Evolutionary conservation across 2,113 vertebrate species (phyloP).

Genomic region (Nyctibius bracteatus): DNA sequence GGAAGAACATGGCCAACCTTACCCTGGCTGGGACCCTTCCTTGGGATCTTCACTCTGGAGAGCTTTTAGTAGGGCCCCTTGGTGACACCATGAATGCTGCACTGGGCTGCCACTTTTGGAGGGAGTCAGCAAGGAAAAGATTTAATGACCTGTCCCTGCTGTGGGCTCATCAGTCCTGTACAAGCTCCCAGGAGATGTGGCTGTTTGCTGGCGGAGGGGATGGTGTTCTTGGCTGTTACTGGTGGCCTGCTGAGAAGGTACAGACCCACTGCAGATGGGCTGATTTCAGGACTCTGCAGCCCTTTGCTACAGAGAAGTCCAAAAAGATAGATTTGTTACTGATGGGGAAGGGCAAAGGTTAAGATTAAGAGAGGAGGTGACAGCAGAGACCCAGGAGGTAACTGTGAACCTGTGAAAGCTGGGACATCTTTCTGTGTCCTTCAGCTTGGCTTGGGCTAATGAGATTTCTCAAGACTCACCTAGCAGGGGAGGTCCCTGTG

Average conservation of each 20-base stretch:
- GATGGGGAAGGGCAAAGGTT: background rate
- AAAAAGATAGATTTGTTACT: background rate
- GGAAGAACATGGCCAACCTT: background rate
- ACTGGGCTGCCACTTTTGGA: background rate
- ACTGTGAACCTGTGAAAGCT: background rate
- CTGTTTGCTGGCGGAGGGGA: background rate
- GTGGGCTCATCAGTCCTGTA: background rate
- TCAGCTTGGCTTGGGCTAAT: background rate
- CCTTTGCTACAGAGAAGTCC: background rate
- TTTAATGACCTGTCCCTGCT: background rate
- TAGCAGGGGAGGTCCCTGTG: background rate
- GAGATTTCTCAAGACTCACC: background rate
- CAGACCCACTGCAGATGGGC: background rate
- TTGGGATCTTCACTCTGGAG: background rate
- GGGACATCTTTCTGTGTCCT: background rate
- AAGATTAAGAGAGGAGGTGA: background rate
- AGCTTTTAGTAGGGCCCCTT: background rate
- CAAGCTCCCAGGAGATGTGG: background rate
- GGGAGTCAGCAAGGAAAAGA: background rate
- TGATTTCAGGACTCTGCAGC: background rate
- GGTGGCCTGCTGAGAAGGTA: background rate
- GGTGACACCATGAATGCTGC: background rate
- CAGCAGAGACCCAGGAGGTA: background rate
- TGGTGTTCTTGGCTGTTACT: background rate
- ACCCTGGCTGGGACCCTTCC: background rate